Evolutionary conservation across 2,797 vertebrate species (phyloP).

Genomic region (Gephyroberyx darwinii): DNA sequence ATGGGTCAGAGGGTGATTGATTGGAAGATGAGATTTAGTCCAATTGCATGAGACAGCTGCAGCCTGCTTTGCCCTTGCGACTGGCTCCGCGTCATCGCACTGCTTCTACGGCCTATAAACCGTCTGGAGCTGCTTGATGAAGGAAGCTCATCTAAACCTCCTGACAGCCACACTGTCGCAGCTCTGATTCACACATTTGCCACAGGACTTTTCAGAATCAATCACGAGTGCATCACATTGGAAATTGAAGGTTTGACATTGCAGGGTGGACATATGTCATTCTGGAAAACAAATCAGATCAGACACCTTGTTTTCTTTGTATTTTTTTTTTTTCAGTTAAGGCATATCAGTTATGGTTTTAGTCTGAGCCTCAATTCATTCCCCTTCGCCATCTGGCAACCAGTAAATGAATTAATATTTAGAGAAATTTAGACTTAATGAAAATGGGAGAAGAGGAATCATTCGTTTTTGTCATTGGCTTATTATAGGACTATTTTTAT

Average conservation of each 20-base stretch:
- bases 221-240: neutral
- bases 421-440: slow-evolving; percentile 13
- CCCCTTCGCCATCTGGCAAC: neutral
- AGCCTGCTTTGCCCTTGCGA: slow-evolving; percentile 37
- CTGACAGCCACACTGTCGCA: neutral
- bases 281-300: neutral
- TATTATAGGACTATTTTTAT: slow-evolving; percentile 14
- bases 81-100: slow-evolving; percentile 11
- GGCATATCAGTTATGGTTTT: neutral
- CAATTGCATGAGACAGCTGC: slow-evolving; percentile 41
- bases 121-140: slow-evolving; percentile 12
- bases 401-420: neutral
- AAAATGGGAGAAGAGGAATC: slow-evolving; percentile 1
- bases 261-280: neutral
- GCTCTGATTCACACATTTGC: slow-evolving; percentile 15
- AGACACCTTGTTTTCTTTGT: neutral
- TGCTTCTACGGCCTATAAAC: slow-evolving; percentile 23
- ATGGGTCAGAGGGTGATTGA: slow-evolving; percentile 58
- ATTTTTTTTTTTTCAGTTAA: neutral
- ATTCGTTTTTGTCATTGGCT: slow-evolving; percentile 18
- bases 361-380: neutral
- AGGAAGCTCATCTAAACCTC: neutral
- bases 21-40: slow-evolving; percentile 37
- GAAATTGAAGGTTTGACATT: slow-evolving; percentile 7
- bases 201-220: neutral